These are phyloP conservation scores for Dromiciops gliroides DNA, from an alignment of 2,113 vertebrate species.

Conservation along the genomic window DNA sequence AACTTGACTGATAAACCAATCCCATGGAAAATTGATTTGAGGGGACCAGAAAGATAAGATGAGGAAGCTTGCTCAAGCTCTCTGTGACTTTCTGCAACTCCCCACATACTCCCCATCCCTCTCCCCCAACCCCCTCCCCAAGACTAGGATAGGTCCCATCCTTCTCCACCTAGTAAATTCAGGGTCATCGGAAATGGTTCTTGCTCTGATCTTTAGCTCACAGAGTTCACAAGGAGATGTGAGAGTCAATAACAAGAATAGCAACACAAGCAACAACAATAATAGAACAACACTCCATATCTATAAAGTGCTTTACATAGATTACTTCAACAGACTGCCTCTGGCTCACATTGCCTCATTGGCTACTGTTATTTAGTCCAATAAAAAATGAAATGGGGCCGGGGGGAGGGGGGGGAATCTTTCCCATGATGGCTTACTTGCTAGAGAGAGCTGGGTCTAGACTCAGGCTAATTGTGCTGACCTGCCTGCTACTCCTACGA, in stretches of 20 bases:
- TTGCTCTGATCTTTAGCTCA: neutral
- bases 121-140: neutral
- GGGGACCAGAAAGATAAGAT: neutral
- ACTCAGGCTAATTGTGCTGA: conserved; percentile 13
- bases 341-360: neutral
- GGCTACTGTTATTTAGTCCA: neutral
- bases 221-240: neutral
- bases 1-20: conserved; percentile 73
- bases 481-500: neutral
- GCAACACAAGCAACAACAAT: neutral
- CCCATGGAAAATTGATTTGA: neutral
- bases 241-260: neutral
- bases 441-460: neutral
- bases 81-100: neutral
- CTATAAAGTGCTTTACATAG: neutral
- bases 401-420: no score
- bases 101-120: neutral
- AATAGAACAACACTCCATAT: neutral
- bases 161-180: conserved; percentile 13
- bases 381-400: no score
- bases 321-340: neutral
- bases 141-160: neutral
- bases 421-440: neutral
- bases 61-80: neutral
- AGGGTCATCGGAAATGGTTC: neutral